Percentiles rank a stretch among this genome's conserved stretches.
Evolutionary conservation across 2,113 vertebrate species (phyloP).

Genomic region (Petromus typicus): DNA sequence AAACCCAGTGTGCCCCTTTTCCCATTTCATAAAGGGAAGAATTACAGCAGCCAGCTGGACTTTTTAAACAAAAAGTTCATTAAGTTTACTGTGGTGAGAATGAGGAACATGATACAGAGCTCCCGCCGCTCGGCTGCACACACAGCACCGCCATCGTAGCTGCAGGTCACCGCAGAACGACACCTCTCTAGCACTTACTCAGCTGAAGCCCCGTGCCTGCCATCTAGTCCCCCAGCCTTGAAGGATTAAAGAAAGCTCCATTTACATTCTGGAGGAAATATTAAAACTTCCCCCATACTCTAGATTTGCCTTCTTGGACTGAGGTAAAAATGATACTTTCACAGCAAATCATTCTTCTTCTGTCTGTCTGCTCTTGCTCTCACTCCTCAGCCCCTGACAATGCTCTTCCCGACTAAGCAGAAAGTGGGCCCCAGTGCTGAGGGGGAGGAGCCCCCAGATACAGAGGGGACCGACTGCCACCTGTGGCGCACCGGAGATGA

Average conservation of each 20-base stretch:
- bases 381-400: background rate
- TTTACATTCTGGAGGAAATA: background rate
- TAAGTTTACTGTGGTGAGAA: background rate
- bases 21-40: background rate
- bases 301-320: background rate
- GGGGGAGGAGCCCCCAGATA: background rate
- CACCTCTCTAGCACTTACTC: background rate
- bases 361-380: background rate
- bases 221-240: background rate
- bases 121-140: background rate
- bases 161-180: background rate
- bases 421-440: background rate
- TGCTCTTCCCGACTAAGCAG: background rate
- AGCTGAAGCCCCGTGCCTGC: background rate
- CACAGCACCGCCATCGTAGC: fast-evolving
- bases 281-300: background rate
- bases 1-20: background rate
- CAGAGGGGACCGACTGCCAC: background rate
- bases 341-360: background rate
- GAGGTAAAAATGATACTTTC: background rate
- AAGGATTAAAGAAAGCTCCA: background rate
- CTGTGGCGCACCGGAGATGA: background rate
- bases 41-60: background rate
- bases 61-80: background rate
- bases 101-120: background rate